phyloP scores from a whole-genome alignment of 2,113 vertebrate species.

The Synchiropus splendidus region DNA sequence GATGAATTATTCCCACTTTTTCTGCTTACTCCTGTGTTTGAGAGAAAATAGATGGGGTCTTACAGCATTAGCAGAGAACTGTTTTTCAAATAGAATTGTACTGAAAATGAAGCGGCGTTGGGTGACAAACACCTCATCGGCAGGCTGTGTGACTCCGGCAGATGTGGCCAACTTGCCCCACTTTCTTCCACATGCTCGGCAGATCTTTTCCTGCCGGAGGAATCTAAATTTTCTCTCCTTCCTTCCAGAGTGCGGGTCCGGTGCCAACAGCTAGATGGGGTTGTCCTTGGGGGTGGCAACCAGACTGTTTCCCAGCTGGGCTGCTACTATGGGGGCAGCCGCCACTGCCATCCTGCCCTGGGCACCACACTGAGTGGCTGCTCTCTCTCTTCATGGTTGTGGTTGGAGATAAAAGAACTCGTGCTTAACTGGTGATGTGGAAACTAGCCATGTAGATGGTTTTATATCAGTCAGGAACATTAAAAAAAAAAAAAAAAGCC shows the following conservation, averaged over 20 bases:
- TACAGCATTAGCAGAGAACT: too few species aligned
- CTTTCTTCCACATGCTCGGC: constrained; percentile 40
- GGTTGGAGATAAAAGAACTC: constrained; percentile 22
- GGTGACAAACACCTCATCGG: constrained; percentile 4
- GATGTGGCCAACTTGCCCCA: constrained; percentile 59
- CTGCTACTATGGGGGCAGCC: constrained; percentile 29
- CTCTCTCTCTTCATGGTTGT: constrained; percentile 36
- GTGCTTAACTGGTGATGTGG: constrained; percentile 24
- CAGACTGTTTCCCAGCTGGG: constrained; percentile 44
- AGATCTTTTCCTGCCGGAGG: constrained; percentile 34
- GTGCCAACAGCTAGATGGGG: constrained; percentile 20
- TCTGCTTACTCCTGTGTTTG: constrained; percentile 1
- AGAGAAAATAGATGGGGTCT: too few species aligned
- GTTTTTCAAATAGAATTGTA: too few species aligned
- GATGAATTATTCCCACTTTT: constrained; percentile 21
- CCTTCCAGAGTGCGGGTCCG: constrained; percentile 29
- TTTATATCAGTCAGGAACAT: constrained; percentile 11
- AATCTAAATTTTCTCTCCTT: constrained; percentile 22
- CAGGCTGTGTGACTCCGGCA: constrained; percentile 31
- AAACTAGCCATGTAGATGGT: constrained; percentile 36
- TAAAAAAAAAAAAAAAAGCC: constrained; percentile 8
- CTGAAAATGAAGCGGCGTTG: constrained; percentile 2
- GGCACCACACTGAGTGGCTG: constrained; percentile 22
- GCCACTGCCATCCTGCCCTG: constrained; percentile 26
- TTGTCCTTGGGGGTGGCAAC: constrained; percentile 11